Evolutionary conservation across 2,888 invertebrate species (phyloP).

Genomic region (Idaea aversata): DNA sequence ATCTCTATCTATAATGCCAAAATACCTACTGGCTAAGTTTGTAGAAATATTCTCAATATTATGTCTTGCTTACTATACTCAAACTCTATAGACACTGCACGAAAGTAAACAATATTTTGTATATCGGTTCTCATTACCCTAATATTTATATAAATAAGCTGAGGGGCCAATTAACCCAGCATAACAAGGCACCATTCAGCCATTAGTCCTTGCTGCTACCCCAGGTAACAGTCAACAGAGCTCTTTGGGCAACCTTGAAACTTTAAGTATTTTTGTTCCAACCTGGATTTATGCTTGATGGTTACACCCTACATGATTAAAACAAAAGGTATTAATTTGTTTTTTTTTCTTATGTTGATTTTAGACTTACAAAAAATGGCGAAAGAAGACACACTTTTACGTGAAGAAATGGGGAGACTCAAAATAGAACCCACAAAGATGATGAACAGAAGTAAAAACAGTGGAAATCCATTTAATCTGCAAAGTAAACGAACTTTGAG

Average conservation of each 20-base stretch:
- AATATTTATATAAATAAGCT: background rate
- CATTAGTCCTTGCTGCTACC: background rate
- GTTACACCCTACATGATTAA: background rate
- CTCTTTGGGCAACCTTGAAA: too few relatives aligned
- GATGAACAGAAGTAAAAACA: conserved; percentile 37
- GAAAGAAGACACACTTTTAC: conserved; percentile 72
- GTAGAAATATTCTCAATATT: background rate
- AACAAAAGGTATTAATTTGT: background rate
- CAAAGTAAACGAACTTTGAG: conserved; percentile 28
- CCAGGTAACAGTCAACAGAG: too few relatives aligned
- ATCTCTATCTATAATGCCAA: background rate
- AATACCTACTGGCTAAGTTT: background rate
- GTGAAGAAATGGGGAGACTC: conserved; percentile 76
- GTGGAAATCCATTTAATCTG: conserved; percentile 56
- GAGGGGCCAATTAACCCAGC: background rate
- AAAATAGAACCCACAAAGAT: conserved; percentile 75
- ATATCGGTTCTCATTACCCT: background rate
- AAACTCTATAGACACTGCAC: background rate
- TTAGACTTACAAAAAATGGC: conserved; percentile 53
- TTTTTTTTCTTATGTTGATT: conserved; percentile 16
- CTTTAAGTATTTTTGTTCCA: too few relatives aligned
- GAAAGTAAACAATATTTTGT: background rate
- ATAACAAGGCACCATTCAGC: background rate
- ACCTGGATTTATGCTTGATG: too few relatives aligned
- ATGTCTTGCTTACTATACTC: background rate